phyloP scores from a whole-genome alignment of 2,797 vertebrate species.

The Amblyopsis hoosieri region DNA sequence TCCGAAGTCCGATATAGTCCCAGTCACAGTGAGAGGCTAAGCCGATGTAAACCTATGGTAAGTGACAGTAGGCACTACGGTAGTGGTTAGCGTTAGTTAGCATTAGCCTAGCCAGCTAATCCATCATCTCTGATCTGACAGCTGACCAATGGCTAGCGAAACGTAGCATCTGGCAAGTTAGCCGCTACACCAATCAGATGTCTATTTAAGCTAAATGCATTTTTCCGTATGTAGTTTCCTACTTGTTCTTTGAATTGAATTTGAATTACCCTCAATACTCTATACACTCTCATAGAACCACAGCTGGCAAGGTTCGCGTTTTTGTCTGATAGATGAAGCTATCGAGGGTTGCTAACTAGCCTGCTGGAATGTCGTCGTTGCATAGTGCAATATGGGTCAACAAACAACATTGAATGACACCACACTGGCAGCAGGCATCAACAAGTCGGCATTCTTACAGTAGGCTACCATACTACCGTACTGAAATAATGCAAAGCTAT shows the following conservation, averaged over 20 bases:
- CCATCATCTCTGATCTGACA: slow-evolving; percentile 67
- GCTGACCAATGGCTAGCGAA: slow-evolving; percentile 56
- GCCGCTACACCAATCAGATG: slow-evolving; percentile 28
- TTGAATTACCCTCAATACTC: background rate
- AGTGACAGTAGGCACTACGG: slow-evolving; percentile 29
- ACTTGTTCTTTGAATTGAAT: background rate
- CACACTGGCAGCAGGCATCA: slow-evolving; percentile 7
- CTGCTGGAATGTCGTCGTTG: slow-evolving; percentile 66
- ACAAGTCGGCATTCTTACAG: slow-evolving; percentile 9
- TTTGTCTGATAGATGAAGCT: slow-evolving; percentile 36
- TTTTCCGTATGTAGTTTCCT: slow-evolving; percentile 2
- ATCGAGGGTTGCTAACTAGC: slow-evolving; percentile 46
- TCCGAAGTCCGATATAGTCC: slow-evolving; percentile 14
- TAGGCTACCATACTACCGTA: too few relatives aligned
- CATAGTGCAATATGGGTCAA: slow-evolving; percentile 60
- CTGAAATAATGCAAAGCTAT: background rate
- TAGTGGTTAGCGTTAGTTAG: slow-evolving; percentile 27
- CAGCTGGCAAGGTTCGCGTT: slow-evolving; percentile 10
- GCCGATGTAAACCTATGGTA: slow-evolving; percentile 52
- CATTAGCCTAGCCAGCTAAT: slow-evolving; percentile 63
- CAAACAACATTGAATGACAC: slow-evolving; percentile 61
- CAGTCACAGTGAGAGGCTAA: slow-evolving; percentile 35
- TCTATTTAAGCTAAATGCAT: slow-evolving; percentile 33
- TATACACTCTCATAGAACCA: background rate
- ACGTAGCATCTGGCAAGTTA: slow-evolving; percentile 56